Evolutionary conservation across 2,888 invertebrate species (phyloP).

Genomic region (Acanthacorydalis orientalis): DNA sequence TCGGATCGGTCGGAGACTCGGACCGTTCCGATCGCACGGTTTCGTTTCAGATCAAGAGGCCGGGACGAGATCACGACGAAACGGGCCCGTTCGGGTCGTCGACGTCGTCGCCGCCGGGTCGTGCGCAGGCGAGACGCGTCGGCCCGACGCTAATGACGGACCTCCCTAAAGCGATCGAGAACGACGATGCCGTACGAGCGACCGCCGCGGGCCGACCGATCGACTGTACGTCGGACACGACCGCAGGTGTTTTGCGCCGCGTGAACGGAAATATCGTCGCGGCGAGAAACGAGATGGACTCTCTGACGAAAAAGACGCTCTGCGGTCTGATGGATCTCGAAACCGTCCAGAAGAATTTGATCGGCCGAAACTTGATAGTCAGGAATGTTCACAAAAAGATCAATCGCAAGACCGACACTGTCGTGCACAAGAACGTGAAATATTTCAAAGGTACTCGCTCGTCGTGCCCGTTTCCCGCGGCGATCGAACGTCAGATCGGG

Average conservation of each 20-base stretch:
- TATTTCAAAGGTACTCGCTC: slow-evolving; percentile 3
- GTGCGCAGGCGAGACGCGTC: neutral
- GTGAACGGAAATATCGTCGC: neutral
- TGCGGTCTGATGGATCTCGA: slow-evolving; percentile 20
- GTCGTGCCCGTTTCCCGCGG: too few relatives aligned
- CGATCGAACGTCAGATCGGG: too few relatives aligned
- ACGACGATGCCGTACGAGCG: neutral
- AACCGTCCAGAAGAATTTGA: slow-evolving; percentile 17
- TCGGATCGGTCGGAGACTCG: too few relatives aligned
- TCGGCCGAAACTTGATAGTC: slow-evolving; percentile 12
- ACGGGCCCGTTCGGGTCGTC: too few relatives aligned
- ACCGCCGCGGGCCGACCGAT: neutral
- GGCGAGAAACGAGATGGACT: neutral
- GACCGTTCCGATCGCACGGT: too few relatives aligned
- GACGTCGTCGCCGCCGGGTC: too few relatives aligned
- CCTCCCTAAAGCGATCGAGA: neutral
- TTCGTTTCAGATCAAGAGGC: neutral
- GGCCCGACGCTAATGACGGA: neutral
- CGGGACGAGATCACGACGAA: neutral
- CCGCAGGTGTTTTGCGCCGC: slow-evolving; percentile 2
- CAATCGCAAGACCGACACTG: neutral
- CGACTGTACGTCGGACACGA: neutral
- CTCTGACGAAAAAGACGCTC: slow-evolving; percentile 15
- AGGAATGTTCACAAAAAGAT: slow-evolving; percentile 7
- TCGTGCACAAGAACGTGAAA: neutral